Evolutionary conservation across 2,113 vertebrate species (phyloP).

Genomic region (Rhinolophus sinicus): DNA sequence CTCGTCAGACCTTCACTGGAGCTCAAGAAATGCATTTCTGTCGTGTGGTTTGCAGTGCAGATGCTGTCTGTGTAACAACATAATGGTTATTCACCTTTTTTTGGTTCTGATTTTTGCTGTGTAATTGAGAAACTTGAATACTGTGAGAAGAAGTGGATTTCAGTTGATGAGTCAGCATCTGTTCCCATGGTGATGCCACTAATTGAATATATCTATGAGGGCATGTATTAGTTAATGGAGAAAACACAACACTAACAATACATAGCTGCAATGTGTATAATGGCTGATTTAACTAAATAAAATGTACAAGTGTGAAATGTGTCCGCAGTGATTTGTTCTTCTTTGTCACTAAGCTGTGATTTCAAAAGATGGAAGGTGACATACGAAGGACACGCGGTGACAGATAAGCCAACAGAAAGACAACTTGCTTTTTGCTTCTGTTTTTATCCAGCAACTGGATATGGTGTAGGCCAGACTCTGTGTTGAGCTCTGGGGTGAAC

Average conservation of each 20-base stretch:
- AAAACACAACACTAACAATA: constrained; percentile 93
- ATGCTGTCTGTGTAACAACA: constrained; percentile 90
- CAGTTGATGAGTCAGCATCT: constrained; percentile 94
- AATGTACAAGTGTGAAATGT: constrained; percentile 93
- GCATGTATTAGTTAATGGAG: constrained; percentile 96
- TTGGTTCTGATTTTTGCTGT: constrained; percentile 89
- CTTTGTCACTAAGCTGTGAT: constrained; percentile 33
- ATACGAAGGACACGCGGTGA: no score
- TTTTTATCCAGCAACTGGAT: not conserved
- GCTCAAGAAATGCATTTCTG: constrained; percentile 87
- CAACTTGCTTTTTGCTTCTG: not conserved
- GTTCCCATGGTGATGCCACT: constrained; percentile 97
- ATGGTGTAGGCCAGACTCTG: no score
- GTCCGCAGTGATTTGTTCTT: constrained; percentile 77
- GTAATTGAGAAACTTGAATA: constrained; percentile 93
- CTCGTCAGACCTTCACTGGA: constrained; percentile 77
- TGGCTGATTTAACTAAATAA: constrained; percentile 96
- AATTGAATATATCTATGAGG: constrained; percentile 95
- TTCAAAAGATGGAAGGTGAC: not conserved
- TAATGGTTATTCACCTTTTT: constrained; percentile 88
- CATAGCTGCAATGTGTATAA: constrained; percentile 96
- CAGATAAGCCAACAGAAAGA: not conserved
- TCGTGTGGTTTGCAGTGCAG: constrained; percentile 91
- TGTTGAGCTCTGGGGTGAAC: not conserved
- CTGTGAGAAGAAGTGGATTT: constrained; percentile 95